Percentiles rank a stretch among this genome's conserved stretches.
These are phyloP conservation scores for Tridacna gigas DNA, from an alignment of 2,888 invertebrate species.

Conservation along the genomic window DNA sequence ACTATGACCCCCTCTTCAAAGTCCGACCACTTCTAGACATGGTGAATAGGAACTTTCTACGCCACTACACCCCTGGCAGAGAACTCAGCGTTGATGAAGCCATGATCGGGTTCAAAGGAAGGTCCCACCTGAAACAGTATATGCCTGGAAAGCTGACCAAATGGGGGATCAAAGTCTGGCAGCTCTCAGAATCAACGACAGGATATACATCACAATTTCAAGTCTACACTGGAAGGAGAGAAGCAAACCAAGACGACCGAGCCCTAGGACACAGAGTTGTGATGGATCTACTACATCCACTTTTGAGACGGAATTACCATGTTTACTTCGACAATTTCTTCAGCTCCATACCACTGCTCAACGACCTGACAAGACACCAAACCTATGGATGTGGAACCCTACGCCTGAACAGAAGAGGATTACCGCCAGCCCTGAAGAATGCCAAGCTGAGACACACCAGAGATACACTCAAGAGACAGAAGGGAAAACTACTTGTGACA, in stretches of 20 bases:
- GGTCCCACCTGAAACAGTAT: conserved; percentile 39
- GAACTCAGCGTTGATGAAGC: conserved; percentile 43
- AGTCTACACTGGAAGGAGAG: conserved; percentile 31
- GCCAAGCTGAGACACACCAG: conserved; percentile 20
- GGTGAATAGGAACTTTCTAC: not conserved
- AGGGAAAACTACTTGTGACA: conserved; percentile 22
- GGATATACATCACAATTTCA: conserved; percentile 12
- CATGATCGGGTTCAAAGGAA: conserved; percentile 56
- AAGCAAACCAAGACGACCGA: not conserved
- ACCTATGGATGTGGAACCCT: conserved; percentile 48
- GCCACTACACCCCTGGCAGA: conserved; percentile 18
- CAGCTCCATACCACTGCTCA: conserved; percentile 28
- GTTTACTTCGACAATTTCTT: conserved; percentile 50
- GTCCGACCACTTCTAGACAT: conserved; percentile 9
- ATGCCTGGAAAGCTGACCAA: conserved; percentile 39
- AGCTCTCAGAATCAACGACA: conserved; percentile 18
- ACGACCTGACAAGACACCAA: conserved; percentile 7
- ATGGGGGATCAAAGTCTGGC: conserved; percentile 50
- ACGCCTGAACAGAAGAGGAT: conserved; percentile 27
- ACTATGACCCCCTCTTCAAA: conserved; percentile 40
- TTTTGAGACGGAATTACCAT: conserved; percentile 7
- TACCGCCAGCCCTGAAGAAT: conserved; percentile 25
- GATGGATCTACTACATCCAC: conserved; percentile 18
- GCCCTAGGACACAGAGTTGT: conserved; percentile 46
- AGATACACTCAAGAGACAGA: conserved; percentile 21